Conservation (phyloP, 1,140 invertebrate species). For the Bombus consobrinus region DNA sequence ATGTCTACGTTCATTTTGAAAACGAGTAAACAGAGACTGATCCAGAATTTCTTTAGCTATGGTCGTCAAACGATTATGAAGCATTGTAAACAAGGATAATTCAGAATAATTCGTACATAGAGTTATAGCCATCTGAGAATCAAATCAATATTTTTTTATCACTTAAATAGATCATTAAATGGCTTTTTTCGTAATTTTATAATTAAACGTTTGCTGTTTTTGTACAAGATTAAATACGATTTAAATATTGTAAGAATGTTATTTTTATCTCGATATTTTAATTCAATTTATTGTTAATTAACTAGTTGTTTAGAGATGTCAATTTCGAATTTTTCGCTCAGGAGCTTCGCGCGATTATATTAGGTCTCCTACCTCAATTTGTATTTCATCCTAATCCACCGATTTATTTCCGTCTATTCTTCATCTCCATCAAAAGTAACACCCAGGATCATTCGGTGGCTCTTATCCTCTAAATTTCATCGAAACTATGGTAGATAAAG, state of each 20-base stretch:
- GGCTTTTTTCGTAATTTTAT: background rate
- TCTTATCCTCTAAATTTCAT: background rate
- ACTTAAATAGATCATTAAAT: background rate
- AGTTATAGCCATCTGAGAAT: constrained; percentile 2
- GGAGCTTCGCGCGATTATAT: background rate
- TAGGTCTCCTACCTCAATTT: constrained; percentile 42
- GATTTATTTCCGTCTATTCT: constrained; percentile 13
- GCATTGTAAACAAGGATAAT: background rate
- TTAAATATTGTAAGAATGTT: background rate
- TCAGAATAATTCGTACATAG: constrained; percentile 2
- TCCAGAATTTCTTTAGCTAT: background rate
- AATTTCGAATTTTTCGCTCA: constrained; percentile 27
- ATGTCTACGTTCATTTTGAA: background rate
- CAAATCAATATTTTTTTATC: constrained; percentile 5
- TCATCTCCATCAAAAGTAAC: background rate
- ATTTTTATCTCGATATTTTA: constrained; percentile 15
- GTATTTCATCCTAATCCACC: constrained; percentile 15
- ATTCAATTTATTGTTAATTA: background rate
- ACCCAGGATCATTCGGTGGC: background rate
- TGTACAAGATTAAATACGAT: background rate
- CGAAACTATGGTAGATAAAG: background rate
- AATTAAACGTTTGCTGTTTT: background rate
- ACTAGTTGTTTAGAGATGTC: constrained; percentile 1
- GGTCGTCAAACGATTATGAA: background rate
- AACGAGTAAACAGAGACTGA: background rate